phyloP scores from a whole-genome alignment of 1,140 invertebrate species.

The Sinonovacula constricta region DNA sequence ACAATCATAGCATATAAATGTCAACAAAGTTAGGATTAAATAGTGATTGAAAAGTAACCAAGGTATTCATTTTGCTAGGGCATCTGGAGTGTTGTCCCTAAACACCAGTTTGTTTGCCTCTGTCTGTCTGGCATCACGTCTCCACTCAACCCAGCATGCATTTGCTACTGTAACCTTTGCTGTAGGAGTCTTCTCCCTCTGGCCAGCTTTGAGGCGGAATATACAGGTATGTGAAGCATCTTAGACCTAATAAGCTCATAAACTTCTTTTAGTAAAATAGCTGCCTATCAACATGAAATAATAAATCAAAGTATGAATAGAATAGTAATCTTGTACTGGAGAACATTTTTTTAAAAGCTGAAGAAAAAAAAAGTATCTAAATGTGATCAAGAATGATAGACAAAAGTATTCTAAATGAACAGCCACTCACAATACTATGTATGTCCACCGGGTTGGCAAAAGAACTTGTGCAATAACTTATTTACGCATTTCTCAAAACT shows the following conservation, averaged over 20 bases:
- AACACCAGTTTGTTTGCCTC: constrained; percentile 96
- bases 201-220: constrained; percentile 87
- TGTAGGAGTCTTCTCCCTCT: constrained; percentile 92
- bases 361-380: not conserved
- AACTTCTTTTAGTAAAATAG: not conserved
- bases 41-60: no score
- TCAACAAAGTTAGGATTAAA: no score
- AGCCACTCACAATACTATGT: no score
- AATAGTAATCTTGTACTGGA: not conserved
- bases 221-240: constrained; percentile 71
- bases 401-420: no score
- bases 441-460: no score
- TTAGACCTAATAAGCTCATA: not conserved
- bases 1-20: no score
- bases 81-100: constrained; percentile 86
- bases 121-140: constrained; percentile 94
- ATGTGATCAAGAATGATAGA: no score
- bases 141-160: constrained; percentile 89
- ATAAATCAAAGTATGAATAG: not conserved
- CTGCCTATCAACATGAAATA: not conserved
- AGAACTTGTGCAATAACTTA: no score
- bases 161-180: constrained; percentile 93
- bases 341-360: no score
- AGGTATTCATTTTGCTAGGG: constrained; percentile 68
- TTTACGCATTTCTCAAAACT: no score